These are phyloP conservation scores for Paramormyrops hopkinsi DNA, from an alignment of 2,797 vertebrate species.

Conservation along the genomic window DNA sequence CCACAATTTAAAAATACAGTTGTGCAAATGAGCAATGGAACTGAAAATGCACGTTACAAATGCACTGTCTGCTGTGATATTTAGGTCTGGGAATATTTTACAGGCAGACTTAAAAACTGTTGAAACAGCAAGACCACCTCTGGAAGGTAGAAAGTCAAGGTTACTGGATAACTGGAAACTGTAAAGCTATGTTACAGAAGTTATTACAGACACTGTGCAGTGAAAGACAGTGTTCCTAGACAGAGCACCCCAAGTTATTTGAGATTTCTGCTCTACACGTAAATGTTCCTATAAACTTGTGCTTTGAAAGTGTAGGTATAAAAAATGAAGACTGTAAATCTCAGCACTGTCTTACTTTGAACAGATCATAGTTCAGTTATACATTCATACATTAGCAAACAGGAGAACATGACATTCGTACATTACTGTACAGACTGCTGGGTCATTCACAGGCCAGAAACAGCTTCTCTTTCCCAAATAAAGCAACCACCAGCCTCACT, in stretches of 20 bases:
- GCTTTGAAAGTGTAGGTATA: neutral
- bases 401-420: neutral
- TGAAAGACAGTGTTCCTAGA: neutral
- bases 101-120: neutral
- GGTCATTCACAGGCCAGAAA: neutral
- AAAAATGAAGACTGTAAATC: neutral
- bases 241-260: neutral
- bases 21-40: neutral
- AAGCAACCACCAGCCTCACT: neutral
- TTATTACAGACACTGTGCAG: neutral
- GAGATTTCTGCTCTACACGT: neutral
- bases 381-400: neutral
- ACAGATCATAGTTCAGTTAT: neutral
- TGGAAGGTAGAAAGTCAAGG: neutral
- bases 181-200: neutral
- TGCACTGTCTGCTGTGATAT: neutral
- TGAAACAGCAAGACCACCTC: neutral
- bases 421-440: neutral
- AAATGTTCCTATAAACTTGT: neutral
- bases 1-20: neutral
- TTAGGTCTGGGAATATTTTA: neutral
- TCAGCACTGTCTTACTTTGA: neutral
- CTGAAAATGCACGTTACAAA: neutral
- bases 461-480: neutral
- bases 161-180: neutral